Conservation (phyloP, 2,113 vertebrate genomes). For the Taxidea taxus region DNA sequence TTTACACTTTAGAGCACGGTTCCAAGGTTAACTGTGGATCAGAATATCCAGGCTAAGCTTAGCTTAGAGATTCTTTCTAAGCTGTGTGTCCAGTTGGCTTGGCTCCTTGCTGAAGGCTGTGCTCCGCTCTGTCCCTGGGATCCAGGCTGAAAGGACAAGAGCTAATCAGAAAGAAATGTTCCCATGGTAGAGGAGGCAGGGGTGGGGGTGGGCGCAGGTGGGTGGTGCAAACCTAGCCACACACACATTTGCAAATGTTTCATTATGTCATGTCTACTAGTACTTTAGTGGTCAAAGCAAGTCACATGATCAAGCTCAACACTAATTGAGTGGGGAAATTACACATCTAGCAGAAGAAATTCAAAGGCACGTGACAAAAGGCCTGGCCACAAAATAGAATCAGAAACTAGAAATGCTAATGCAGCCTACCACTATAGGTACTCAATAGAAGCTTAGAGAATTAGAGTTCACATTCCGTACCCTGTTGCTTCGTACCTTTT, state of each 20-base stretch:
- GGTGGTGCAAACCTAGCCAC: not conserved
- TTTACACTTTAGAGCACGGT: too few species aligned
- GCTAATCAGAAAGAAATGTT: not conserved
- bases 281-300: not conserved
- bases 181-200: not conserved
- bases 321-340: not conserved
- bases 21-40: not conserved
- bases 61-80: not conserved
- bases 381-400: not conserved
- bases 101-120: not conserved
- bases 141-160: not conserved
- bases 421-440: not conserved
- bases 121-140: not conserved
- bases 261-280: not conserved
- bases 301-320: not conserved
- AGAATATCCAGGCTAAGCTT: not conserved
- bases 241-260: not conserved
- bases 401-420: not conserved
- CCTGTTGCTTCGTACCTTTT: not conserved
- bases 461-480: not conserved
- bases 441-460: not conserved
- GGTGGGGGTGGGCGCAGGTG: accelerated
- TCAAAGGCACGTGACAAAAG: not conserved
- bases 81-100: not conserved
- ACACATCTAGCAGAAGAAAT: not conserved